Conservation (phyloP, 2,113 vertebrate species). For the Tiliqua scincoides region DNA sequence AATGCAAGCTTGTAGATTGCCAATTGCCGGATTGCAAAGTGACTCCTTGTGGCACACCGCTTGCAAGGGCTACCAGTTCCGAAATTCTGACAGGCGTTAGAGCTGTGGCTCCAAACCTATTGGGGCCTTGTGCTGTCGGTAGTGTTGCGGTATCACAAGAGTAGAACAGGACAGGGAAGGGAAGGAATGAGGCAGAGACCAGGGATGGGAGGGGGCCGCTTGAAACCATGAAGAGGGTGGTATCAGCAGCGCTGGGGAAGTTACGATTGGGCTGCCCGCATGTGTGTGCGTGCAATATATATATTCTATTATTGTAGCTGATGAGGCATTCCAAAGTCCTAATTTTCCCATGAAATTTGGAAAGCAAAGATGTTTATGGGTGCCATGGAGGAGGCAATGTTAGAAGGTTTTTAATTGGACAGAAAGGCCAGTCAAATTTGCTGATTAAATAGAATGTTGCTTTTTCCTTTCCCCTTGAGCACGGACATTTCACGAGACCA, state of each 20-base stretch:
- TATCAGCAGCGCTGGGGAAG: too few species aligned
- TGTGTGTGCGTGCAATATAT: too few species aligned
- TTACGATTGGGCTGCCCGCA: too few species aligned
- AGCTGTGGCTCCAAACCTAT: background rate
- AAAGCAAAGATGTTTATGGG: background rate
- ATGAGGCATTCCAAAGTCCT: background rate
- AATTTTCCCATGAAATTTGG: too few species aligned
- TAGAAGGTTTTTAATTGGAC: background rate
- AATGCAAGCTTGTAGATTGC: background rate
- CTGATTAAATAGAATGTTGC: background rate
- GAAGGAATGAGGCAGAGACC: too few species aligned
- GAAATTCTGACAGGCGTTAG: slow-evolving; percentile 34
- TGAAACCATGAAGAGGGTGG: too few species aligned
- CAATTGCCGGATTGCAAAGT: background rate
- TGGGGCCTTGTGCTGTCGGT: too few species aligned
- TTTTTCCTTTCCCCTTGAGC: background rate
- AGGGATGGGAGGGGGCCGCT: too few species aligned
- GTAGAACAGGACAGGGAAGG: too few species aligned
- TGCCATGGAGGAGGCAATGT: background rate
- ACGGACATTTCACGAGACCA: background rate
- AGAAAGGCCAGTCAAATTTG: slow-evolving; percentile 1
- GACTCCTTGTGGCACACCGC: background rate
- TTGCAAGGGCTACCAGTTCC: background rate
- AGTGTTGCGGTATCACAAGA: too few species aligned
- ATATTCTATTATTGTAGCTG: background rate